Evolutionary conservation across 2,113 vertebrate genomes (phyloP).

Genomic region (Elephas maximus): DNA sequence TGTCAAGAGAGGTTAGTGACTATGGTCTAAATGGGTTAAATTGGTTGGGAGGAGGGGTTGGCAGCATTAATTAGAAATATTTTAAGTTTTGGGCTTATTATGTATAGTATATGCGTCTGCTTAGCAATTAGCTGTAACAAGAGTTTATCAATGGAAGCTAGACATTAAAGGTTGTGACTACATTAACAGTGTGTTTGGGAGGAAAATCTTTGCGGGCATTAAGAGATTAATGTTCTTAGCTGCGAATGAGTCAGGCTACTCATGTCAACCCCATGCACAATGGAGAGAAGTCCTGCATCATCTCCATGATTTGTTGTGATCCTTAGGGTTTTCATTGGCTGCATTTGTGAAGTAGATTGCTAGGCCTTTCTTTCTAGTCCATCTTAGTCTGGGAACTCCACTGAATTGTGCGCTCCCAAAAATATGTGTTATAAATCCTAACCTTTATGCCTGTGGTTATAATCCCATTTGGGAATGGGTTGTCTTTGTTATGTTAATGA

Average conservation of each 20-base stretch:
- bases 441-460: not conserved
- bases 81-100: constrained; percentile 29
- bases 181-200: not conserved
- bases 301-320: not conserved
- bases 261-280: not conserved
- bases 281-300: not conserved
- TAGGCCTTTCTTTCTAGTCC: not conserved
- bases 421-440: not conserved
- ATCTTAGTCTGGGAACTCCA: not conserved
- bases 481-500: not conserved
- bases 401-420: not conserved
- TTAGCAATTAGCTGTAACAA: not conserved
- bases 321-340: not conserved
- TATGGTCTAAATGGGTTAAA: constrained; percentile 25
- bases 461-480: not conserved
- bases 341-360: not conserved
- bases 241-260: not conserved
- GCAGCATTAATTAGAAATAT: not conserved
- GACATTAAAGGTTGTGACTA: not conserved
- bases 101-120: not conserved
- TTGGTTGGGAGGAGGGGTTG: not conserved
- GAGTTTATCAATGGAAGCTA: not conserved
- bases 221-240: not conserved
- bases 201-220: not conserved
- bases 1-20: not conserved